Base-by-base conservation (phyloP, 2,113 vertebrate species). In the Pao palembangensis region DNA sequence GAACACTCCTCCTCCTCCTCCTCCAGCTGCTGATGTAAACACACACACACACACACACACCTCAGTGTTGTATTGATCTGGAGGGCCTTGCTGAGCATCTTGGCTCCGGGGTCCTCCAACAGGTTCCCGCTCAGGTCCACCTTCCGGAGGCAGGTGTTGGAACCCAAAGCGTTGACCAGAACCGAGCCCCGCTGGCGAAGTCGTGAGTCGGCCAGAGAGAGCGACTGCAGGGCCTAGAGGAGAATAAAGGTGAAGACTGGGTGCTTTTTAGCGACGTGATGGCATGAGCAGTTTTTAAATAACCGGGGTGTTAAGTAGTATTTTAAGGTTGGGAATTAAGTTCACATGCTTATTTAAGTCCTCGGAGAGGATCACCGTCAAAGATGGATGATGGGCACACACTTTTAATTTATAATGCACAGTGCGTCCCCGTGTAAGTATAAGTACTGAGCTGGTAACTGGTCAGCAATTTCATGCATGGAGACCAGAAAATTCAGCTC, bases 51-150 rank as follows among this genome's bases (percentile, higher is more conserved):
- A 46, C 11, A 4, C 23, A 69, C 52, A 19, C 3, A 94, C 94
- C 94, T 91, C 60, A 96, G 91, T 0, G 92, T 94, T 31, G 92
- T 94, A 78, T 96, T 96, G 82, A 95, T 95, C 83, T 94, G 94
- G 72, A 96, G 78, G 16, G 94, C 93, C 80, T 96, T 96, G 67
- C 93, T 94, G 18, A 96, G 89, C 94, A 96, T 95, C 87, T 94
- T 94, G 47, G 94, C 94, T 7, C 94, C 94, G 0, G 93, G 88
- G 77, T 96, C 94, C 41, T 94, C 94, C 90, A 96, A 91, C 55
- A 90, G 81, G n/a, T 96, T 96, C 16, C 94, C 94, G 0, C 93
- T 95, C 69, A 96, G 88, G 59, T 96, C 94, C 69, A 96, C 92
- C 72, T 93, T 93, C 18, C 90, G 88, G 54, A 96, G 81, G 64